Evolutionary conservation across 2,888 invertebrate genomes (phyloP), one percentile per base, ranked within the genome.

Genomic region (Lasioglossum vierecki): DNA sequence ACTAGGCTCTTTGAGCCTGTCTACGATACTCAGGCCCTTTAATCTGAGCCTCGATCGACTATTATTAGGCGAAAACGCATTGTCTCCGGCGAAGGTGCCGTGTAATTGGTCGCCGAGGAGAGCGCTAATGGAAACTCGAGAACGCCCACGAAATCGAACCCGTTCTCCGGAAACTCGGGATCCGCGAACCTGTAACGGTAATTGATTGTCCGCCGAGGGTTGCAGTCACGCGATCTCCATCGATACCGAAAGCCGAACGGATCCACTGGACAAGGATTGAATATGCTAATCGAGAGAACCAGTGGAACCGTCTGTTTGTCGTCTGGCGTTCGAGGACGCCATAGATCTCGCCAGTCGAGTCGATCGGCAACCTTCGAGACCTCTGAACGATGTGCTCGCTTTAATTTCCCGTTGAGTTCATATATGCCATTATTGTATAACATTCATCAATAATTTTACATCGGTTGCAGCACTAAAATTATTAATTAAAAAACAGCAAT

Each of bases 121-220:
- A 15, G 44, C 75, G 53, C 71, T 80, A 82, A 87, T 82, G 86
- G 80, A 81, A 79, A 53, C 66, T 2, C 15, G 22, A 35, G 72
- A n/a, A 76, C 78, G 75, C 26, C 78, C 46, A 39, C 80, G 44
- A 78, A 77, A 86, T 86, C 49, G 75, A 85, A 85, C 77, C 53
- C 70, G 46, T 74, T 22, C 13, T 39, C 39, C 11, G 15, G 35
- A 22, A 39, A 68, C 39, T 2, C 66, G 6, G 35, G 18, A 15
- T 30, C n/a, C 41, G 46, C 80, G 77, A 57, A 53, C 68, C 71
- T 77, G 68, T 75, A 73, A 73, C 26, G 71, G 76, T 80, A 80
- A 87, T 87, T 86, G 82, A 87, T 87, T 70, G 82, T 84, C 84
- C 76, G 77, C 39, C 80, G 68, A 79, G 88, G 75, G 86, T 73